These are phyloP conservation scores for Carduelis carduelis DNA, from an alignment of 2,797 vertebrate genomes.

Conservation along the genomic window DNA sequence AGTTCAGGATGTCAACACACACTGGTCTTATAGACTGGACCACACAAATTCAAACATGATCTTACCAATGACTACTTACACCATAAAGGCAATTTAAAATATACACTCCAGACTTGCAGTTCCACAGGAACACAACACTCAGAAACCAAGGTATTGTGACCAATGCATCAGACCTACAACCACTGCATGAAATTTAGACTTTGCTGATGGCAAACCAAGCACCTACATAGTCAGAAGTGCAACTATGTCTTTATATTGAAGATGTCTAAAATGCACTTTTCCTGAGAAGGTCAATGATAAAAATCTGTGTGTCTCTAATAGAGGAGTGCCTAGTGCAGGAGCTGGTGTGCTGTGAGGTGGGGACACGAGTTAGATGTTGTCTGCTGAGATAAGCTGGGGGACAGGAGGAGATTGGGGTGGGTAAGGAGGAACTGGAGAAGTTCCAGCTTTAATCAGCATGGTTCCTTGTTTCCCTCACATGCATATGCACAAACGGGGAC, in stretches of 20 bases:
- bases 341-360: neutral
- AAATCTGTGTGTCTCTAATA: neutral
- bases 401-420: neutral
- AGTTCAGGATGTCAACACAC: neutral
- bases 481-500: fast-evolving
- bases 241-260: neutral
- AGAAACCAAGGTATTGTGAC: neutral
- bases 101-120: neutral
- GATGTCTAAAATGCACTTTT: neutral
- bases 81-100: neutral
- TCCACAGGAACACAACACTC: neutral
- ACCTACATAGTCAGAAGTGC: neutral
- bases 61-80: neutral
- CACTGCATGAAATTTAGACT: neutral
- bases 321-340: fast-evolving
- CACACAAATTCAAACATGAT: neutral
- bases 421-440: neutral
- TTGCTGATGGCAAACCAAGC: neutral
- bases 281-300: neutral
- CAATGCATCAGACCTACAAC: neutral
- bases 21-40: neutral
- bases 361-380: no score
- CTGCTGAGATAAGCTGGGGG: neutral
- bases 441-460: neutral
- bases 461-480: neutral